Percentiles rank a stretch among this genome's conserved stretches.
phyloP scores from a whole-genome alignment of 2,113 vertebrate species.

The Sinocyclocheilus rhinocerous region DNA sequence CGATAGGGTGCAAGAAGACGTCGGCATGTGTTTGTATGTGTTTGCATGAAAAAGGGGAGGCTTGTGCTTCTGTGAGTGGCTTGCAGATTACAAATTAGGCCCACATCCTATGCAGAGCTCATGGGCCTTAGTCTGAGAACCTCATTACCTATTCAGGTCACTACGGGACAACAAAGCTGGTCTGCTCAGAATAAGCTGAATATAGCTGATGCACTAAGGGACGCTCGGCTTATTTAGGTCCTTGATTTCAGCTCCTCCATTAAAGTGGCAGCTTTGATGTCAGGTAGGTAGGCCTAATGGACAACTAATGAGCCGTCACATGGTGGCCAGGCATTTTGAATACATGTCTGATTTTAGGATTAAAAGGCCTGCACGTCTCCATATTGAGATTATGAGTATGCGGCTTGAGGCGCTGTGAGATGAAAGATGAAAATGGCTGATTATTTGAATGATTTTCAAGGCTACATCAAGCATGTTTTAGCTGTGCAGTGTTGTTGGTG shows the following conservation, averaged over 20 bases:
- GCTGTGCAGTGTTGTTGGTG: not conserved
- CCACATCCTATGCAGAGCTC: conserved; percentile 9
- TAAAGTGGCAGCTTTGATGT: conserved; percentile 61
- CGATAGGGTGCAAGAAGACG: not conserved
- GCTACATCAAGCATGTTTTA: not conserved
- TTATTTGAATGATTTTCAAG: conserved; percentile 16
- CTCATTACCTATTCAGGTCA: conserved; percentile 60
- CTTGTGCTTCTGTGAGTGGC: conserved; percentile 32
- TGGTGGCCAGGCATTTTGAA: conserved; percentile 54
- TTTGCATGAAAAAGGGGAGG: conserved; percentile 44
- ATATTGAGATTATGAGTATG: conserved; percentile 6
- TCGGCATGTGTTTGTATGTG: conserved; percentile 11
- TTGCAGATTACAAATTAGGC: conserved; percentile 46
- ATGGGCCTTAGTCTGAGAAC: conserved; percentile 45
- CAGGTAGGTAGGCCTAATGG: conserved; percentile 63
- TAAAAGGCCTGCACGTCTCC: conserved; percentile 36
- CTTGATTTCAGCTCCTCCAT: conserved; percentile 52
- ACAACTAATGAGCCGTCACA: conserved; percentile 67
- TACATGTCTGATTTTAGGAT: conserved; percentile 47
- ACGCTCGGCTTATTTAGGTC: conserved; percentile 48
- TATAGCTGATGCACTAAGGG: conserved; percentile 50
- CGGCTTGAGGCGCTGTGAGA: not conserved
- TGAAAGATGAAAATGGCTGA: conserved; percentile 22
- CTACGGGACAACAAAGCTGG: conserved; percentile 59
- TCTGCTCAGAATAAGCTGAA: conserved; percentile 60